Base-by-base conservation (phyloP, 2,888 invertebrate genomes). In the Ornithoptera priamus region DNA sequence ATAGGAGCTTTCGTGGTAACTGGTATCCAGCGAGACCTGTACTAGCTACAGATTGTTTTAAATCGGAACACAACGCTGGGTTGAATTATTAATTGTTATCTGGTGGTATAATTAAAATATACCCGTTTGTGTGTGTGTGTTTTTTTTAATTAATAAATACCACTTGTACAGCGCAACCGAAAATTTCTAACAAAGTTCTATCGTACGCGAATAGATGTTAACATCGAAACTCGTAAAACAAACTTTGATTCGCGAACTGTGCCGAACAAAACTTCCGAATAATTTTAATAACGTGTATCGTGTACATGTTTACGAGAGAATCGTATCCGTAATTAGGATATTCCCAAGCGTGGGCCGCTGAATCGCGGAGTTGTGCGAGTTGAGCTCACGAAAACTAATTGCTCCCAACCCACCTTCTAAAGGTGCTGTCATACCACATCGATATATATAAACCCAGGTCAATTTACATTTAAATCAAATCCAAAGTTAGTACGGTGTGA, bases 241-340 rank as follows among this genome's bases (percentile, higher is more conserved):
- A 68, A 64, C 18, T 46, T 42, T 58, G 22, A 20, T 42, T 22
- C 57, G 58, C 59, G 7, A 36, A 59, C 59, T 20, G 18, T 57
- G 61, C 62, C 17, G 39, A 56, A 65, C 46, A 46, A 50, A 62
- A 62, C 57, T 62, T 58, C 22, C 30, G 20, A 62, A 66, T 62
- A 69, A 65, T 64, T 61, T 53, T 53, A 61, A 65, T 60, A 69
- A 69, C 56, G 39, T 65, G 60, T 66, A 62, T 57, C 50, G 46
- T 63, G 30, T 42, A 58, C 56, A 66, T 66, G 65, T 70, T 70
- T 66, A 62, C 59, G 66, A 50, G 58, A 20, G 42, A 64, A 63
- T 60, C 67, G 53, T 64, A 67, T 67, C 17, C 36, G 42, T 72
- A 71, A 71, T 72, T 71, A 69, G 72, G 63, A 71, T 69, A 71